Evolutionary conservation across 2,113 vertebrate species (phyloP).

Genomic region (Boulengeromyrus knoepffleri): DNA sequence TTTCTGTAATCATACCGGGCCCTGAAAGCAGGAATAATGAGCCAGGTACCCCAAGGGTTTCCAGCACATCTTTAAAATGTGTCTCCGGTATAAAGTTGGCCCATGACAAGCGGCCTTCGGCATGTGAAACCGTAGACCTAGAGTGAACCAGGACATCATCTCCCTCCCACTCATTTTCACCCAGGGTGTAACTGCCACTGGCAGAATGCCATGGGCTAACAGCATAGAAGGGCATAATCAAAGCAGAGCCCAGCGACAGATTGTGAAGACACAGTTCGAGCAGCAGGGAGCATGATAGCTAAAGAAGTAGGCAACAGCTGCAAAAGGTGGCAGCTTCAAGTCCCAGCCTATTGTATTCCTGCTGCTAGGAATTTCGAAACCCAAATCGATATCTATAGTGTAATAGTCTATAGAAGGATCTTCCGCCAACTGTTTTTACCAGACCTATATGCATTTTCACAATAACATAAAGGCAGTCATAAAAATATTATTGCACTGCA

Average conservation of each 20-base stretch:
- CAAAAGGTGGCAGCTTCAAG: neutral
- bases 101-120: neutral
- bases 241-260: neutral
- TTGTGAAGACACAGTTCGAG: neutral
- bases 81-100: neutral
- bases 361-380: neutral
- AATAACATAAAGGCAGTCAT: neutral
- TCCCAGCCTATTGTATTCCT: neutral
- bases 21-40: neutral
- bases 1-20: neutral
- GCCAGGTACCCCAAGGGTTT: neutral
- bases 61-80: neutral
- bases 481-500: neutral
- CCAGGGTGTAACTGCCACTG: neutral
- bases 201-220: neutral
- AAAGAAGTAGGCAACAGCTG: neutral
- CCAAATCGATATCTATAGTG: neutral
- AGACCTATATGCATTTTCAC: neutral
- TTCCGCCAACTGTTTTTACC: neutral
- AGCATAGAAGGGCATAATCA: neutral
- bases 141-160: neutral
- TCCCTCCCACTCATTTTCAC: neutral
- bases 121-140: neutral
- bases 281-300: neutral
- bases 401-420: neutral